Evolutionary conservation across 2,888 invertebrate genomes (phyloP).

Genomic region (Drosophila lacicola): DNA sequence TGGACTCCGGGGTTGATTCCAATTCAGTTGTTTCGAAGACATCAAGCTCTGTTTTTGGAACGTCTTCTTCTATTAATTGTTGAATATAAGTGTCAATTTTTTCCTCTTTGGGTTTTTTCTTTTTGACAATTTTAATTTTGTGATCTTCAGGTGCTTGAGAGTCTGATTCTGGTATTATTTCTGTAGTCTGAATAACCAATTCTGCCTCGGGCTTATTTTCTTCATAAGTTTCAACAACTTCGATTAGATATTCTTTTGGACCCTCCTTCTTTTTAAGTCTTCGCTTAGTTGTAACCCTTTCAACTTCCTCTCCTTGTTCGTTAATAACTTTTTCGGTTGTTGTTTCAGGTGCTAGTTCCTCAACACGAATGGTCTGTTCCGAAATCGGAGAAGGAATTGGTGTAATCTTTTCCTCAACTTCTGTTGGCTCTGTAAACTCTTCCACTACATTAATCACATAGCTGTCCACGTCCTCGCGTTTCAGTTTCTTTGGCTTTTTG

Average conservation of each 20-base stretch:
- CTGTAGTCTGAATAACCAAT: constrained; percentile 84
- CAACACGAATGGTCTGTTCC: constrained; percentile 73
- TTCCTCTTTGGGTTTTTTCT: constrained; percentile 77
- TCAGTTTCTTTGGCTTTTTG: constrained; percentile 62
- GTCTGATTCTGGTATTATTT: constrained; percentile 73
- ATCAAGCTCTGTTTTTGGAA: constrained; percentile 82
- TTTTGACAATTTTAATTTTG: constrained; percentile 72
- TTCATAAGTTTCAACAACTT: constrained; percentile 84
- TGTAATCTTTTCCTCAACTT: constrained; percentile 6
- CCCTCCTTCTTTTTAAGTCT: constrained; percentile 84
- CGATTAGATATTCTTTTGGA: constrained; percentile 84
- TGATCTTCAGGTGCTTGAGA: constrained; percentile 26
- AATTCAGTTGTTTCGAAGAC: constrained; percentile 81
- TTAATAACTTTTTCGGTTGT: constrained; percentile 83
- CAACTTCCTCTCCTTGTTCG: constrained; percentile 76
- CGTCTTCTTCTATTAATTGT: constrained; percentile 82
- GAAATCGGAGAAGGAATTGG: constrained; percentile 31
- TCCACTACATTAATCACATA: constrained; percentile 72
- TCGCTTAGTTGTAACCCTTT: constrained; percentile 81
- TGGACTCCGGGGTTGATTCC: constrained; percentile 75
- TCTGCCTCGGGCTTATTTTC: constrained; percentile 85
- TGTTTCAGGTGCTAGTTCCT: constrained; percentile 82
- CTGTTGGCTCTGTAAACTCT: constrained; percentile 35
- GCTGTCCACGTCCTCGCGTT: constrained; percentile 61
- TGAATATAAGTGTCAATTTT: constrained; percentile 78